phyloP scores from a whole-genome alignment of 2,888 invertebrate species.

The Calameuta pallipes region DNA sequence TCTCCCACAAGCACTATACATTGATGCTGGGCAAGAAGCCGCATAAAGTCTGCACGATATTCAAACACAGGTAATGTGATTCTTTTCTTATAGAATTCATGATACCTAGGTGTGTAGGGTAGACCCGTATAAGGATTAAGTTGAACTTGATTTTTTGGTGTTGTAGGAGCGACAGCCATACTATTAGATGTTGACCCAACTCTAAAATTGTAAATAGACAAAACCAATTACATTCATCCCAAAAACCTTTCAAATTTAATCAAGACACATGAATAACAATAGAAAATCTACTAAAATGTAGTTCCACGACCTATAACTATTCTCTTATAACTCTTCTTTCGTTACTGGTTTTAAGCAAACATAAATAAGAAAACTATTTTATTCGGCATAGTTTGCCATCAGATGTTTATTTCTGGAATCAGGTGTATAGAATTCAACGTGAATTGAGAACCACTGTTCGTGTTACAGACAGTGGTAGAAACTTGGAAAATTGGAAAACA shows the following conservation, averaged over 20 bases:
- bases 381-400: neutral
- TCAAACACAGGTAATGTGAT: slow-evolving; percentile 97
- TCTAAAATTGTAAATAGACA: slow-evolving; percentile 31
- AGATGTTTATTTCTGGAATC: slow-evolving; percentile 4
- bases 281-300: neutral
- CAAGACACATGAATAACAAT: neutral
- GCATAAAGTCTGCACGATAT: slow-evolving; percentile 95
- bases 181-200: slow-evolving; percentile 55
- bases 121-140: slow-evolving; percentile 84
- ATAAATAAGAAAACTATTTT: neutral
- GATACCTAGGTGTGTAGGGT: slow-evolving; percentile 89
- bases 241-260: neutral
- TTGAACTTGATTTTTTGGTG: slow-evolving; percentile 67
- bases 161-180: slow-evolving; percentile 64
- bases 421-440: neutral
- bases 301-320: neutral
- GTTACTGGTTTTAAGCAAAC: slow-evolving; percentile 6
- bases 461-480: neutral
- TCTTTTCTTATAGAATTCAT: slow-evolving; percentile 89
- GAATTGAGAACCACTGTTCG: slow-evolving; percentile 35
- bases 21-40: slow-evolving; percentile 91
- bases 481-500: neutral
- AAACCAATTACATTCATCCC: neutral
- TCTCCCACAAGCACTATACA: slow-evolving; percentile 98
- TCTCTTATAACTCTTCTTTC: neutral